Evolutionary conservation across 2,888 invertebrate genomes (phyloP), one percentile per base, ranked within the genome.

Genomic region (Conops quadrifasciatus): DNA sequence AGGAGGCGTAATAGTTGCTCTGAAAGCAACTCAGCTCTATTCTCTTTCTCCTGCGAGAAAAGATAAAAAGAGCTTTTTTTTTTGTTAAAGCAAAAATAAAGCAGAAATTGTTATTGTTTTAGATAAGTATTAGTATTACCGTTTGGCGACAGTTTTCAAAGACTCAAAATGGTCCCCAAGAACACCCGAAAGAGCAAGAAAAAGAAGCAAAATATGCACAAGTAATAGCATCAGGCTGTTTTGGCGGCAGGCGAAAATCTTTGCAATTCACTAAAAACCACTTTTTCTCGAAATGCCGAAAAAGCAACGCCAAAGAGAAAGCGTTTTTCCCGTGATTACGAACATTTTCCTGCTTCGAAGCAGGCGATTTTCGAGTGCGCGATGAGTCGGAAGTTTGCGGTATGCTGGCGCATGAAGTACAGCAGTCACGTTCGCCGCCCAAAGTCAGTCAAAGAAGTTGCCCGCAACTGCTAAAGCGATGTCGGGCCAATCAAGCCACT

Each of bases 371-470:
- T 45, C 36, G 9, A 36, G 4, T 36, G 9, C 4, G 24, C 21
- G 26, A 58, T 26, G 58, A 15, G 28, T 9, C 36, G 15, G 26
- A 58, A 58, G 24, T 58, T 11, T 5, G 56, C 11, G 58, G 9
- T n/a, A 11, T 43, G 11, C n/a, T 21, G 43, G 36, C 63, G 21
- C 47, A 47, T 47, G 26, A 26, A n/a, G 63, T 47, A 63, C 24
- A 15, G 45, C 45, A 63, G 63, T 11, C 63, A 63, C 63, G 63
- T 47, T 63, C 21, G 58, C 19, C 26, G n/a, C 47, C 26, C 16
- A 19, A 26, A 63, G 47, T 47, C 45, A 26, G 24, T 24, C 43
- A 43, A 9, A 15, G 36, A 63, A 59, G 28, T 5, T 28, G 26
- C 58, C n/a, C n/a, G n/a, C n/a, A 56, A 36, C 36, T 36, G 36